phyloP scores from a whole-genome alignment of 2,888 invertebrate genomes.

The Stratiomys singularior region DNA sequence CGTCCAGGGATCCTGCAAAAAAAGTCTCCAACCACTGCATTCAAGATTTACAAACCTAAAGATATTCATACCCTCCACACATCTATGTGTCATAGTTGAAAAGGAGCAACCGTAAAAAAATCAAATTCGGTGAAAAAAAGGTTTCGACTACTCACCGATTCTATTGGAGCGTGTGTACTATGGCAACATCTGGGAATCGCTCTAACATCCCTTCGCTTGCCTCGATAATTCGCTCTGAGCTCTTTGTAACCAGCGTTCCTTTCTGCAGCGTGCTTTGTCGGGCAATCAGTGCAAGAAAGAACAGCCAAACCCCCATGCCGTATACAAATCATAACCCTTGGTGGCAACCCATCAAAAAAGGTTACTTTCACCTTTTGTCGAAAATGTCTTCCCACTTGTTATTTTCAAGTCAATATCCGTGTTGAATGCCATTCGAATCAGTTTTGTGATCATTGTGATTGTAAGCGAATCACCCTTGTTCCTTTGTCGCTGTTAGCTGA shows the following conservation, averaged over 20 bases:
- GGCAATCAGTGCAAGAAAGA: neutral
- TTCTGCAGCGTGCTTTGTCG: neutral
- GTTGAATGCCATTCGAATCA: constrained; percentile 24
- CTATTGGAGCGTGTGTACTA: constrained; percentile 22
- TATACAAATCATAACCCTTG: neutral
- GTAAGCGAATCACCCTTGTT: constrained; percentile 24
- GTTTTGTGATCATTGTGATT: constrained; percentile 16
- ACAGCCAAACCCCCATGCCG: neutral
- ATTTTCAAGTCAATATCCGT: constrained; percentile 11
- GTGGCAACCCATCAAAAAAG: neutral
- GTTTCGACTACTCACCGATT: constrained; percentile 24
- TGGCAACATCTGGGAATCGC: constrained; percentile 22
- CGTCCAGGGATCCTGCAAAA: too few relatives aligned
- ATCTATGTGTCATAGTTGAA: neutral
- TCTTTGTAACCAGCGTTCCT: neutral
- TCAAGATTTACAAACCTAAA: neutral
- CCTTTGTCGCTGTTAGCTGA: neutral
- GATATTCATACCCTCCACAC: neutral
- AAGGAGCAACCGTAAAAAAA: constrained; percentile 6
- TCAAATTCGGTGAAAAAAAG: constrained; percentile 14
- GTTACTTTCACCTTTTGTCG: constrained; percentile 29
- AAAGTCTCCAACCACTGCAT: neutral
- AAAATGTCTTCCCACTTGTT: constrained; percentile 2
- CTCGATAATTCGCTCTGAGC: neutral
- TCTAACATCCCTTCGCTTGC: neutral